Evolutionary conservation across 2,797 vertebrate genomes (phyloP), one percentile per base, ranked within the genome.

Genomic region (Amblyopsis hoosieri): DNA sequence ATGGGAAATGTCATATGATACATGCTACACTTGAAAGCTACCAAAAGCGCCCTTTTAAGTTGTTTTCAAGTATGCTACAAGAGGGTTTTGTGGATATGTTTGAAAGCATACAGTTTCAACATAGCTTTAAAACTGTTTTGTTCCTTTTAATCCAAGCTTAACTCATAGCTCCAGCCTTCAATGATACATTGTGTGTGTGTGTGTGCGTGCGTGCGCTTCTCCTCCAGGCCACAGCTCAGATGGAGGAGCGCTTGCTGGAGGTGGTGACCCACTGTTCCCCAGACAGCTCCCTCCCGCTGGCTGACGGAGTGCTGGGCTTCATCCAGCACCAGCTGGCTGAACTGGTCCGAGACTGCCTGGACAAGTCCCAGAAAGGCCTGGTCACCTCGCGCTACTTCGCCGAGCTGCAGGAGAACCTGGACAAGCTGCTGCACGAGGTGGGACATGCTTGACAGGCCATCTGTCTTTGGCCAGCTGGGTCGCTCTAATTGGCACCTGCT

Each of bases 301-400:
- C 96, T 0, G 97, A 99, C 0, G 98, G 98, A 0, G 95, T 99
- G 45, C 87, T 99, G 91, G 96, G 97, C 72, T 99, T 99, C 91
- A 98, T 99, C 89, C 97, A 98, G 80, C 98, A 99, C 90, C 98
- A 99, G 92, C 94, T 99, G 85, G 88, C 95, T 0, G 97, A 99
- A 84, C 89, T 99, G 85, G 96, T 95, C 67, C 91, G 97, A 0
- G 97, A 99, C 91, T 99, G 98, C 77, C 90, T 99, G 87, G 95
- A 97, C 63, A 99, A 98, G 84, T 97, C 96, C 29, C 94, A 92
- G 64, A 95, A 92, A 52, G 96, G 94, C 54, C 93, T 99, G 58
- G 92, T 99, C 79, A 99, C 97, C n/a, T 96, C 97, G 10, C 93
- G 94, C 64, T 99, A 99, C 90, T 99, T 99, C 64, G 89, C 96